Conservation (phyloP, 2,888 invertebrate genomes). For the Oscheius sp. region DNA sequence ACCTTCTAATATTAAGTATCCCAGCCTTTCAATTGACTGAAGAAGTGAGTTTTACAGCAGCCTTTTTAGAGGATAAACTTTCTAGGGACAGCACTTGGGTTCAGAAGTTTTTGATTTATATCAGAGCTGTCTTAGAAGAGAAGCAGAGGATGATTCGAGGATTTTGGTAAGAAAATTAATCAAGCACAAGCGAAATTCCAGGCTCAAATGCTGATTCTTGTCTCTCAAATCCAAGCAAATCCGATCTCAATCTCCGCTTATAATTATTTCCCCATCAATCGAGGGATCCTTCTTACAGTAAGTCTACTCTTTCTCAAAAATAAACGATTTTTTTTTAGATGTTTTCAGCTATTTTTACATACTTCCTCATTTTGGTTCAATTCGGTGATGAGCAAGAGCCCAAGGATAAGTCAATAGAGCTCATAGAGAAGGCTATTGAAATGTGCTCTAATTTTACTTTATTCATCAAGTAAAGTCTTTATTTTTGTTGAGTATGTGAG, state of each 20-base stretch:
- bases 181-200: background rate
- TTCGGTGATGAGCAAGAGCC: background rate
- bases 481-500: too few species aligned
- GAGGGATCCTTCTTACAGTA: slow-evolving; percentile 47
- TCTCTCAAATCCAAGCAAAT: slow-evolving; percentile 21
- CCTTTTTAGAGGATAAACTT: background rate
- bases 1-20: background rate
- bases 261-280: slow-evolving; percentile 50
- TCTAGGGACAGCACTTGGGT: background rate
- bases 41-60: background rate
- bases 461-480: too few species aligned
- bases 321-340: slow-evolving; percentile 31
- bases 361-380: slow-evolving; percentile 41
- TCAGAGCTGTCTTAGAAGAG: background rate
- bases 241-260: slow-evolving; percentile 47
- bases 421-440: background rate
- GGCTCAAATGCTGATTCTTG: slow-evolving; percentile 3
- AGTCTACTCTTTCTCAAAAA: background rate
- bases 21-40: slow-evolving; percentile 18
- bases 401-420: background rate
- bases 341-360: slow-evolving; percentile 49
- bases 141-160: slow-evolving; percentile 6
- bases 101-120: background rate
- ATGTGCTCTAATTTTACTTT: too few species aligned
- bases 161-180: background rate